Base-by-base conservation (phyloP, 1,140 invertebrate species). In the Lepeophtheirus salmonis region DNA sequence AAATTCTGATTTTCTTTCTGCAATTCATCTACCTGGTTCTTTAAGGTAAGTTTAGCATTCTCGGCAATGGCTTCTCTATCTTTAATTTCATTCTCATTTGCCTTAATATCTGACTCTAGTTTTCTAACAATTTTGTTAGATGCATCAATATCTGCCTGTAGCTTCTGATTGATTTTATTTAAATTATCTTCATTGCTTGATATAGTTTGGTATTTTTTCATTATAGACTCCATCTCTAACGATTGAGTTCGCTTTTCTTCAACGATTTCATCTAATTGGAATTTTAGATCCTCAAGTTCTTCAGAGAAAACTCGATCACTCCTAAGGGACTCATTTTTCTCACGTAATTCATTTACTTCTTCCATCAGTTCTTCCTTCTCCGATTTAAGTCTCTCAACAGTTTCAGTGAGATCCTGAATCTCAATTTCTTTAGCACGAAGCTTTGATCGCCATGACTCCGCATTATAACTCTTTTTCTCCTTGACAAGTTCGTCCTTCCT, bases 301-400 rank as follows among this genome's bases (percentile, higher is more conserved):
- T 41, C 30, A 41, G 30, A 41, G 30, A n/a, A 41, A n/a, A 41
- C 55, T 41, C 26, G n/a, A 3, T 57, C 55, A 12, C 23, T n/a
- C 16, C 26, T 24, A 57, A 57, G 55, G 17, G 22, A 20, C 26
- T 57, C 22, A n/a, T 57, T 57, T 1, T n/a, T 13, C 22, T 12
- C 2, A 16, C 17, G 21, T 1, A 57, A 23, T 4, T 57, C 55
- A 16, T 17, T 14, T n/a, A 57, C 25, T 17, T 57, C 55, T 41
- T 57, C 20, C 23, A 23, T 16, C 2, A 57, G 55, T n/a, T 57
- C 55, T 21, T 21, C 2, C 26, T 57, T 57, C 25, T 57, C 55
- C 2, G 23, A 26, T 21, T 57, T 21, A 2, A 57, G 22, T 3
- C 55, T 24, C 6, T 57, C 55, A 14, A 57, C 26, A 16, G 55